Percentiles rank a stretch among this genome's conserved stretches.
Evolutionary conservation across 2,113 vertebrate genomes (phyloP).

Genomic region (Pristiophorus japonicus): DNA sequence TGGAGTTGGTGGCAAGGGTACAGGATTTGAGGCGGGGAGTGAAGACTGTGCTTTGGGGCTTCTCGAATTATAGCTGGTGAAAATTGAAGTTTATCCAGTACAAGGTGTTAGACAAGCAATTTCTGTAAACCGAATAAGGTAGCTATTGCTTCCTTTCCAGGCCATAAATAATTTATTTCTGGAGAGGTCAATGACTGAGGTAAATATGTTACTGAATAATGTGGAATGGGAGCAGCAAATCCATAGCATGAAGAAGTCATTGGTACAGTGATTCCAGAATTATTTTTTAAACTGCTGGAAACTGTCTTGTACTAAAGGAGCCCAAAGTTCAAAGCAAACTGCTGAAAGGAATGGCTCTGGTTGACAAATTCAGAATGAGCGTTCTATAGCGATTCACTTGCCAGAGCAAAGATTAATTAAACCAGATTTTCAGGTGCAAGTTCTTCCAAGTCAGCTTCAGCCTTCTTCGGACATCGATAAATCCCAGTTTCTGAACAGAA

Average conservation of each 20-base stretch:
- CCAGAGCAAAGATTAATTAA: neutral
- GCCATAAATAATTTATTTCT: neutral
- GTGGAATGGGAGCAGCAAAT: neutral
- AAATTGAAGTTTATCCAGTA: neutral
- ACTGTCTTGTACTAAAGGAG: no score
- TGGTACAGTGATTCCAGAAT: neutral
- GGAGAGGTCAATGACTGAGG: neutral
- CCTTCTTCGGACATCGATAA: neutral
- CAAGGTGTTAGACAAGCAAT: neutral
- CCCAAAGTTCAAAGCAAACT: no score
- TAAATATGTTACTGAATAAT: neutral
- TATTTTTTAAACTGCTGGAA: neutral
- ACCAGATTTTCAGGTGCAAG: neutral
- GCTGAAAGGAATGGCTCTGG: no score
- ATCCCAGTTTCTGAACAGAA: neutral
- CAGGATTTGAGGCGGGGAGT: neutral
- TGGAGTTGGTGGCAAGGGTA: neutral
- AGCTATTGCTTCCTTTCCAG: neutral
- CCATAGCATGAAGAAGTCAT: neutral
- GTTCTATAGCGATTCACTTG: neutral
- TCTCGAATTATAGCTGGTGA: neutral
- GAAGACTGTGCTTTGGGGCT: neutral
- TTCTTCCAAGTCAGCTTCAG: neutral
- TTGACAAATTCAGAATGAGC: neutral
- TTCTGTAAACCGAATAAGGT: neutral